Evolutionary conservation across 2,888 invertebrate genomes (phyloP).

Genomic region (Tolmerus cingulatus): DNA sequence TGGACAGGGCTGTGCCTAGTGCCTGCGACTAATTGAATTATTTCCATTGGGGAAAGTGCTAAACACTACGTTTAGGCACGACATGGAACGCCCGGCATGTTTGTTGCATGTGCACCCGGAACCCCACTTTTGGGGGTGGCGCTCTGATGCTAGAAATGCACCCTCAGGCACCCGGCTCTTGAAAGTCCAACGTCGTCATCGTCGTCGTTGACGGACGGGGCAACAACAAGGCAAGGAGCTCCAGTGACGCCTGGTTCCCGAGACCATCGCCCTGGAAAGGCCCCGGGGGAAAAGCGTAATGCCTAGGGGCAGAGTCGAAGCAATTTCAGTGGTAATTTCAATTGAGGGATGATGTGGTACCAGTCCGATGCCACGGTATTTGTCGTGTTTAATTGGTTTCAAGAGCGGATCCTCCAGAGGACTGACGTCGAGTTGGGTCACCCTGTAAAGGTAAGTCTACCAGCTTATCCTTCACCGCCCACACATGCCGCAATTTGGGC

Average conservation of each 20-base stretch:
- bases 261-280: no score
- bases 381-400: slow-evolving; percentile 15
- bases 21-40: background rate
- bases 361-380: background rate
- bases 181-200: background rate
- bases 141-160: background rate
- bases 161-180: background rate
- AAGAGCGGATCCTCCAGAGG: background rate
- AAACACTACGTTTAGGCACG: background rate
- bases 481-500: background rate
- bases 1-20: background rate
- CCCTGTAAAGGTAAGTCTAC: background rate
- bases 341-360: slow-evolving; percentile 16
- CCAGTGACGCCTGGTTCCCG: background rate
- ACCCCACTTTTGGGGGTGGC: background rate
- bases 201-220: background rate
- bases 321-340: slow-evolving; percentile 10
- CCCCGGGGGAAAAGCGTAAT: background rate
- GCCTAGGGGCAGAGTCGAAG: background rate
- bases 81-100: background rate
- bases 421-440: background rate
- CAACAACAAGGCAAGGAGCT: background rate
- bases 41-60: background rate
- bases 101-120: background rate
- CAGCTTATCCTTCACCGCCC: background rate